These are phyloP conservation scores for Muscicapa adusta DNA, from an alignment of 2,113 vertebrate genomes.

Conservation along the genomic window DNA sequence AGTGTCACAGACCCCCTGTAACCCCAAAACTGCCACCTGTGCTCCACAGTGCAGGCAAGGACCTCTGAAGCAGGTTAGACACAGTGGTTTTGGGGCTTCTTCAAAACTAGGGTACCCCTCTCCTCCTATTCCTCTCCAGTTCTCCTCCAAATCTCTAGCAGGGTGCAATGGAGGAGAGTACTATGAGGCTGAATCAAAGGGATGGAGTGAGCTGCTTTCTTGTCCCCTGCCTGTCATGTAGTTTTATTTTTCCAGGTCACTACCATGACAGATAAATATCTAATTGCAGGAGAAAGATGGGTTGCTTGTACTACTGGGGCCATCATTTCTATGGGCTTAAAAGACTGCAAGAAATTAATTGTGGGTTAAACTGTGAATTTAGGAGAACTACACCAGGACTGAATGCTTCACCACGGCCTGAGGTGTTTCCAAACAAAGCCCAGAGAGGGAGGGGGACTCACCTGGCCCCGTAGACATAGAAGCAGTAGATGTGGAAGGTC, in stretches of 20 bases:
- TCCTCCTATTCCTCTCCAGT: not conserved
- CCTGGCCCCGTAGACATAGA: slow-evolving; percentile 98
- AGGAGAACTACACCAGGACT: not conserved
- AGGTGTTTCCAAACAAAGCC: not conserved
- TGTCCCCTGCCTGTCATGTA: not conserved
- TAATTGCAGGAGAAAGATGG: not conserved
- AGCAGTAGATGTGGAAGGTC: slow-evolving; percentile 99
- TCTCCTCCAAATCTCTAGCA: not conserved
- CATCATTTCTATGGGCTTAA: not conserved
- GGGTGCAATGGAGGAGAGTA: not conserved
- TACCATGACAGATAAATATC: not conserved
- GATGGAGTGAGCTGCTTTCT: not conserved
- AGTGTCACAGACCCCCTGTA: not conserved
- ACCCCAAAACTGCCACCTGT: not conserved
- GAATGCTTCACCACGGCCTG: not conserved
- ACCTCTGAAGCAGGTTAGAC: not conserved
- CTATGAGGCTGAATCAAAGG: not conserved
- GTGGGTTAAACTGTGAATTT: not conserved
- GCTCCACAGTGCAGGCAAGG: not conserved
- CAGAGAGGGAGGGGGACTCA: slow-evolving; percentile 38
- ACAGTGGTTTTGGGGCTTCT: not conserved
- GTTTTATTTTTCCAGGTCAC: not conserved
- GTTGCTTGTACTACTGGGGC: not conserved
- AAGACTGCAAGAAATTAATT: not conserved
- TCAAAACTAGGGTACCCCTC: not conserved